Evolutionary conservation across 2,888 invertebrate species (phyloP).

Genomic region (Peribatodes rhomboidaria): DNA sequence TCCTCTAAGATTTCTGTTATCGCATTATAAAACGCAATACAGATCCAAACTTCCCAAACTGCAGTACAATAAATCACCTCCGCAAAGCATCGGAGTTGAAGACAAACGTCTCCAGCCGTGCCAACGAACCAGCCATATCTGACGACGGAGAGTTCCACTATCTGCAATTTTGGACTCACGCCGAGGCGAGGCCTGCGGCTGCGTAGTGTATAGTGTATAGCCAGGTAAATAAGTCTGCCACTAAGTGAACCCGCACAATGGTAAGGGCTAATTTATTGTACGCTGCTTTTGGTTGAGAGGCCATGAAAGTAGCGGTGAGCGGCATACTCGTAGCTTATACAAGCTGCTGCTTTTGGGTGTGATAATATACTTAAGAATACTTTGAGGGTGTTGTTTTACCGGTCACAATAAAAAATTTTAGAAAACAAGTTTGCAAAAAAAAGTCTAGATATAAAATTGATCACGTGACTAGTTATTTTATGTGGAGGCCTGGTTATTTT

Average conservation of each 20-base stretch:
- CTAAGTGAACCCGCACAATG: conserved; percentile 80
- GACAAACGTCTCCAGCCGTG: conserved; percentile 53
- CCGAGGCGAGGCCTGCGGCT: conserved; percentile 43
- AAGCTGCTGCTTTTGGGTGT: no score
- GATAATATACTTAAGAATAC: no score
- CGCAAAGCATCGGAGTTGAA: conserved; percentile 39
- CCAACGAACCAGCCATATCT: conserved; percentile 33
- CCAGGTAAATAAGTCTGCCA: conserved; percentile 80
- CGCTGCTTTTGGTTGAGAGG: conserved; percentile 67
- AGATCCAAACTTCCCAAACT: conserved; percentile 4
- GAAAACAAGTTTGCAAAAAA: no score
- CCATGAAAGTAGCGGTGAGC: conserved; percentile 36
- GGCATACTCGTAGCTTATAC: not conserved
- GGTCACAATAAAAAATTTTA: no score
- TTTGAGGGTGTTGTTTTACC: no score
- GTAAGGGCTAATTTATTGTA: conserved; percentile 78
- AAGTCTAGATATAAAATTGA: no score
- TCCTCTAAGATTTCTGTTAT: no score
- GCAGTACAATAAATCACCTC: conserved; percentile 24
- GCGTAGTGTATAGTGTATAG: conserved; percentile 44
- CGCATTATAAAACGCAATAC: not conserved
- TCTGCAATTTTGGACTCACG: conserved; percentile 47
- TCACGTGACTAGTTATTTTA: no score
- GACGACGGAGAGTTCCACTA: conserved; percentile 36
- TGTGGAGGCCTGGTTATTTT: no score